These are phyloP conservation scores for Phaethon lepturus DNA, from an alignment of 2,113 vertebrate genomes.

Conservation along the genomic window DNA sequence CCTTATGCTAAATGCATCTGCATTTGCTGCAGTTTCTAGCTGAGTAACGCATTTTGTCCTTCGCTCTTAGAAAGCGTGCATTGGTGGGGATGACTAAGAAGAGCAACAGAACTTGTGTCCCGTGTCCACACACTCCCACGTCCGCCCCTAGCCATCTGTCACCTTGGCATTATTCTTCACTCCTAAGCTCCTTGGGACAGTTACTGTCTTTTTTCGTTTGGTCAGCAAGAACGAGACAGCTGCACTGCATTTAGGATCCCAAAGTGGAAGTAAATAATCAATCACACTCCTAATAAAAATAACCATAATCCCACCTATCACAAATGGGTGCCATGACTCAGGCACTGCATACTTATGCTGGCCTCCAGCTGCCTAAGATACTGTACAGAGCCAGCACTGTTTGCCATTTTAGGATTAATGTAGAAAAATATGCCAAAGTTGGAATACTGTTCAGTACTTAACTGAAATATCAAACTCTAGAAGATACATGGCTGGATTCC, in stretches of 20 bases:
- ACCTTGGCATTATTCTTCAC: not conserved
- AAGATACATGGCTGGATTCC: conserved; percentile 24
- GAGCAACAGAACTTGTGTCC: not conserved
- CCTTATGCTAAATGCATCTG: not conserved
- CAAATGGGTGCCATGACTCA: not conserved
- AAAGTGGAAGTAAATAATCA: not conserved
- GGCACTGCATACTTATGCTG: fast-evolving
- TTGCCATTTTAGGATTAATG: not conserved
- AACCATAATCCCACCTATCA: not conserved
- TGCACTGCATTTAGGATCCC: not conserved
- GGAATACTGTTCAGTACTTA: not conserved
- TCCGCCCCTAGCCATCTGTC: not conserved
- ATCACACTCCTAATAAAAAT: not conserved
- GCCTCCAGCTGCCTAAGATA: not conserved
- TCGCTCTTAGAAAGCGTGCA: not conserved
- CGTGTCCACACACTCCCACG: fast-evolving
- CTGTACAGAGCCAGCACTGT: not conserved
- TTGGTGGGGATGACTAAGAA: not conserved
- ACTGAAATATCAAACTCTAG: conserved; percentile 28
- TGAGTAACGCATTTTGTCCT: not conserved
- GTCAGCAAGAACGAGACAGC: not conserved
- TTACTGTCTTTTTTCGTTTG: not conserved
- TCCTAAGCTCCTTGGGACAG: not conserved
- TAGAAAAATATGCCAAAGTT: not conserved
- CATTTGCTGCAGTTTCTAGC: not conserved